Percentiles rank a stretch among this genome's conserved stretches.
These are phyloP conservation scores for Rhingia rostrata DNA, from an alignment of 2,888 invertebrate genomes.

Conservation along the genomic window DNA sequence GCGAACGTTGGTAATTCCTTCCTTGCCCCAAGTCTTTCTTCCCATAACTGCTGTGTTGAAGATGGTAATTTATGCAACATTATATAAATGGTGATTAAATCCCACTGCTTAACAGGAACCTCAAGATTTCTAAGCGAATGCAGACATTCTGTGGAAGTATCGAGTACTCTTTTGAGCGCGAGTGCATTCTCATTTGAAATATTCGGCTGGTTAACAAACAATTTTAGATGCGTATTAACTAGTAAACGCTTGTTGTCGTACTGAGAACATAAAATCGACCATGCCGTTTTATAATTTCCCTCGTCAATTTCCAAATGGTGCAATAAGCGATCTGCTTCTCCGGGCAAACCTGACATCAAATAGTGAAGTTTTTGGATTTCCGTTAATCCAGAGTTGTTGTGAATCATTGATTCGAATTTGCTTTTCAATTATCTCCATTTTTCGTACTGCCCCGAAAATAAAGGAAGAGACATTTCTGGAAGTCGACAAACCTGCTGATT, in stretches of 20 bases:
- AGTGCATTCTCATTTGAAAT: not conserved
- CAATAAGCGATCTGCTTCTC: not conserved
- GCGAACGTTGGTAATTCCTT: too few relatives aligned
- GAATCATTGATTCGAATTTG: slow-evolving; percentile 1
- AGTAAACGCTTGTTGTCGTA: slow-evolving; percentile 16
- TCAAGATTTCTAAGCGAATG: slow-evolving; percentile 5
- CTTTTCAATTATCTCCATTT: not conserved
- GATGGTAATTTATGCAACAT: slow-evolving; percentile 5
- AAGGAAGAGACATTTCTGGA: not conserved
- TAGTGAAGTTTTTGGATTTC: slow-evolving; percentile 7
- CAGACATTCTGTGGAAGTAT: slow-evolving; percentile 17
- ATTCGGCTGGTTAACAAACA: slow-evolving; percentile 6
- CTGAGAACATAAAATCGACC: slow-evolving; percentile 5
- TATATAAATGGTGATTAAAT: too few relatives aligned
- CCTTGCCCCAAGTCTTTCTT: slow-evolving; percentile 6
- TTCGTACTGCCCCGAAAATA: not conserved
- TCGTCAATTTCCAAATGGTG: slow-evolving; percentile 10
- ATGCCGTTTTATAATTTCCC: slow-evolving; percentile 8
- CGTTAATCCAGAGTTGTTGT: not conserved
- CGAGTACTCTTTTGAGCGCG: not conserved
- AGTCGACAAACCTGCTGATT: not conserved
- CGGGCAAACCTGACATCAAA: not conserved
- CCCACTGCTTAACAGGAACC: too few relatives aligned
- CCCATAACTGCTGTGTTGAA: not conserved
- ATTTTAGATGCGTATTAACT: slow-evolving; percentile 24